Base-by-base conservation (phyloP, 2,888 invertebrate species). In the Chrysopilus asiliformis region DNA sequence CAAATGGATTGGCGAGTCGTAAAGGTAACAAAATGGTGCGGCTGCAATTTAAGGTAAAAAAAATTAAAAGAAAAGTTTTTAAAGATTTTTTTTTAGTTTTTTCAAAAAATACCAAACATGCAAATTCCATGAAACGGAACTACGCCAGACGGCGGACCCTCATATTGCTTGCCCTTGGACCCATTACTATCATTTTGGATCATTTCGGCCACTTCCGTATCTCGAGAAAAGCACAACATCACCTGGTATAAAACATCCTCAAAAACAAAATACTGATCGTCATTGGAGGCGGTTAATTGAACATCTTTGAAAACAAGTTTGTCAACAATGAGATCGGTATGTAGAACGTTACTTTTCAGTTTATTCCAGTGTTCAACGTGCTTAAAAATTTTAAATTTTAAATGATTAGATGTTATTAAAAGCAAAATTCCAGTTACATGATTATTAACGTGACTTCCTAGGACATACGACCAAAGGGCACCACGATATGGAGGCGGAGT, bases 61-160 rank as follows among this genome's bases (percentile, higher is more conserved):
- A 26, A 8, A 26, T 26, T 26, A 26, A 26, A 20, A n/a, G n/a
- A 22, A 22, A 22, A 22, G 7, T 22, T 7, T 22, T 22, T 22
- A 22, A 22, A 7, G 7, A 22, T 10, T 22, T 22, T 22, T 22
- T 8, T 22, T 8, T 22, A 22, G 10, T 8, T 22, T 22, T 22
- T 8, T 10, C 22, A 7, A 22, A 22, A 12, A 22, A 34, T 68
- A 90, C 90, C 89, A 60, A 91, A 93, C 94, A 95, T 94, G 14
- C 93, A 84, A 60, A 95, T 93, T 2, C 94, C 94, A 58, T 95
- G 93, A 61, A 93, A 94, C 1, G 94, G 94, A 47, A 95, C 90
- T 24, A 94, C 79, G 1, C 93, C 93, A 56, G 85, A 89, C 1
- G 94, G 94, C 6, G 95, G 94, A 55, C 57, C 58, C 28, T 64